Evolutionary conservation across 2,113 vertebrate species (phyloP).

Genomic region (Sander lucioperca): DNA sequence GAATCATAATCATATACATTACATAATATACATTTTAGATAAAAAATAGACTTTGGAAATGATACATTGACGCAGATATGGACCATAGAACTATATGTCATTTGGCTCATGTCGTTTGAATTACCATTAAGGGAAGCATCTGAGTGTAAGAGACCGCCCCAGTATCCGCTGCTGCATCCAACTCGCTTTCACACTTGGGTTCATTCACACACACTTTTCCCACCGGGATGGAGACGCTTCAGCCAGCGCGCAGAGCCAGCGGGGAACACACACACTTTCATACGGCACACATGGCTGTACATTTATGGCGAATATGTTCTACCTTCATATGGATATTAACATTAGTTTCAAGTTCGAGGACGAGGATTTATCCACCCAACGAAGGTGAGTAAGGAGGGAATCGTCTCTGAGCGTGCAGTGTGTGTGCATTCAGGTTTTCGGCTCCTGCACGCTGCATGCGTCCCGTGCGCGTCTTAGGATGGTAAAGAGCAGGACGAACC

Average conservation of each 20-base stretch:
- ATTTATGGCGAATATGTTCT: slow-evolving; percentile 74
- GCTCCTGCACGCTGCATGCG: slow-evolving; percentile 31
- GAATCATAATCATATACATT: neutral
- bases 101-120: slow-evolving; percentile 61
- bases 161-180: slow-evolving; percentile 66
- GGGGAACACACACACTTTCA: slow-evolving; percentile 64
- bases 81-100: slow-evolving; percentile 7
- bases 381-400: slow-evolving; percentile 88
- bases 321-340: slow-evolving; percentile 84
- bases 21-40: neutral
- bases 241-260: slow-evolving; percentile 81
- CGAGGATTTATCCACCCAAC: slow-evolving; percentile 90
- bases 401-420: neutral
- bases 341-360: slow-evolving; percentile 87
- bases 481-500: neutral
- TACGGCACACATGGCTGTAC: slow-evolving; percentile 86
- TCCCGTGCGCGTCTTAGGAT: slow-evolving; percentile 41
- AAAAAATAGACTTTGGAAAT: neutral
- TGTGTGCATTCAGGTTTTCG: slow-evolving; percentile 1
- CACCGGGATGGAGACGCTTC: slow-evolving; percentile 90
- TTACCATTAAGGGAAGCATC: slow-evolving; percentile 64
- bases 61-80: neutral
- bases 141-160: slow-evolving; percentile 78
- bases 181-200: slow-evolving; percentile 68
- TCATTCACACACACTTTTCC: slow-evolving; percentile 87